Conservation (phyloP, 1,140 invertebrate species). For the Orchestia grillus region DNA sequence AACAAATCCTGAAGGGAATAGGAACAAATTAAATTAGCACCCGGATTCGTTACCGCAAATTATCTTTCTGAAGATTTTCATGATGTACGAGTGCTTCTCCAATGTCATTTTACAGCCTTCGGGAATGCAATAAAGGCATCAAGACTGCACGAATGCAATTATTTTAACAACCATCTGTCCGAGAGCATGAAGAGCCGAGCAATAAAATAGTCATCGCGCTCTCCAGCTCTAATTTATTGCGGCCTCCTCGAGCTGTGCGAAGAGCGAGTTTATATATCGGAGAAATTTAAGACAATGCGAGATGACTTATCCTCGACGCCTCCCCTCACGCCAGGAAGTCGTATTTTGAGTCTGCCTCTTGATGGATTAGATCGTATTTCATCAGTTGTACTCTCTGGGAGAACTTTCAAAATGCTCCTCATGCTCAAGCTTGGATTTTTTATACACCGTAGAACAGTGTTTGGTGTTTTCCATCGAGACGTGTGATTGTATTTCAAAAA, state of each 20-base stretch:
- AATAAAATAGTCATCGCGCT: background rate
- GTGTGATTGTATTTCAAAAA: background rate
- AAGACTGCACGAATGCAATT: background rate
- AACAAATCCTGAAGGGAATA: no score
- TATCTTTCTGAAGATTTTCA: background rate
- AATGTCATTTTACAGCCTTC: background rate
- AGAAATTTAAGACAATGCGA: slow-evolving; percentile 16
- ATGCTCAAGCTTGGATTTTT: background rate
- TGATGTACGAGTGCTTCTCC: background rate
- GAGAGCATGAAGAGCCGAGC: background rate
- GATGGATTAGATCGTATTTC: slow-evolving; percentile 48
- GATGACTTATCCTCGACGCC: slow-evolving; percentile 16
- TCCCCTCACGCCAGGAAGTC: slow-evolving; percentile 25
- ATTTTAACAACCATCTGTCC: background rate
- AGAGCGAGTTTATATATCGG: slow-evolving; percentile 6
- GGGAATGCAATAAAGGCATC: background rate
- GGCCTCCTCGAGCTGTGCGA: background rate
- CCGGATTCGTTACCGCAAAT: background rate
- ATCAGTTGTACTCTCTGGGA: background rate
- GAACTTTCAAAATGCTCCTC: background rate
- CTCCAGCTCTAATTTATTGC: background rate
- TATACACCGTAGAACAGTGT: background rate
- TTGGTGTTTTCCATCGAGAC: background rate
- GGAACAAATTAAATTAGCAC: no score
- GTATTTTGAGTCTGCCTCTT: slow-evolving; percentile 16